Conservation (phyloP, 2,113 vertebrate genomes). For the Macroglossus sobrinus region DNA sequence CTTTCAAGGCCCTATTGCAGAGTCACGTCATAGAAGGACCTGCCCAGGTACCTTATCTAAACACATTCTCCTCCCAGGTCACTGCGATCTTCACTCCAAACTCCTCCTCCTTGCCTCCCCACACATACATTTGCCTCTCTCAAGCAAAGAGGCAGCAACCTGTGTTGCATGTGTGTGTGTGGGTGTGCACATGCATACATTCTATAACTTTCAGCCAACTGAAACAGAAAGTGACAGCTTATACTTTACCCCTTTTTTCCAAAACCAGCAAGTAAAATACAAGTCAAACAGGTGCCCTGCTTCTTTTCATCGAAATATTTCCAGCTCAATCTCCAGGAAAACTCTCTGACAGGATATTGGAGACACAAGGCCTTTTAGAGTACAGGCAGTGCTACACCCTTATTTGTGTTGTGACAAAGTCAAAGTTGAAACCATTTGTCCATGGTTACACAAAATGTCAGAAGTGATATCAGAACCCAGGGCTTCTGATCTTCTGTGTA, state of each 20-base stretch:
- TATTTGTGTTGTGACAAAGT: not conserved
- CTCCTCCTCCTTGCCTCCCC: rapidly evolving
- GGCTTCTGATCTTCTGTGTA: not conserved
- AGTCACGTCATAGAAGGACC: not conserved
- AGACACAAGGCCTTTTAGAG: not conserved
- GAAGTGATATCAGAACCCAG: rapidly evolving
- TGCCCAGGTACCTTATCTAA: no score
- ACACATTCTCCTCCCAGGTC: not conserved
- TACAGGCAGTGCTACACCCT: not conserved
- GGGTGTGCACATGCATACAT: not conserved
- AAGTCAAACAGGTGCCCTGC: not conserved
- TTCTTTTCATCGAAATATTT: not conserved
- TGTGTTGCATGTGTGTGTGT: not conserved
- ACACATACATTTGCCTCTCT: not conserved
- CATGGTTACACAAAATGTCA: not conserved
- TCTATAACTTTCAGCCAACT: not conserved
- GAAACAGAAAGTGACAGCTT: not conserved
- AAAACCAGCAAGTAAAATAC: not conserved
- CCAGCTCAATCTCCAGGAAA: not conserved
- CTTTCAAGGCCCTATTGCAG: not conserved
- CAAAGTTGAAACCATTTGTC: not conserved
- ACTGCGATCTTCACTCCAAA: not conserved
- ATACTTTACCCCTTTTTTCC: rapidly evolving
- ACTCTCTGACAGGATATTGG: no score
- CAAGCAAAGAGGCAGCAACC: not conserved